Conservation (phyloP, 1,140 invertebrate genomes). For the Drosophila ironensis region DNA sequence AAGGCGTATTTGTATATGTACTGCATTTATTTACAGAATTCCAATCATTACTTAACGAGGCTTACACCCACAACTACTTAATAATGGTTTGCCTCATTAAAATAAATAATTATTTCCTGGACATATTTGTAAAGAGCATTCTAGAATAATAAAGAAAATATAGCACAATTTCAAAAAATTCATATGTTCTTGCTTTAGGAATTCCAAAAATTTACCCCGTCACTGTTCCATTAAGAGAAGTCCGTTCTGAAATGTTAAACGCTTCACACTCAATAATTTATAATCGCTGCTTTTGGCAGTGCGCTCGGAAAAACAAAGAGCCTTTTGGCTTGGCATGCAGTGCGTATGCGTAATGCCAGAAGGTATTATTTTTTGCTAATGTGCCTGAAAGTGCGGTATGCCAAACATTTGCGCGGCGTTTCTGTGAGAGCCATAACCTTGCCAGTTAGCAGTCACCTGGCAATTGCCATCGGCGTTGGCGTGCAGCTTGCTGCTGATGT, state of each 20-base stretch:
- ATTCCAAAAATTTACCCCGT: too few species aligned
- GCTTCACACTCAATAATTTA: conserved; percentile 76
- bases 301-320: conserved; percentile 7
- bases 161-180: too few species aligned
- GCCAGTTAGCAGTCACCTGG: conserved; percentile 63
- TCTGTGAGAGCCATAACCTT: conserved; percentile 68
- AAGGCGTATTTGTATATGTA: too few species aligned
- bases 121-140: too few species aligned
- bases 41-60: too few species aligned
- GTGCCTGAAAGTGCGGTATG: conserved; percentile 46
- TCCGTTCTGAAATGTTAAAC: conserved; percentile 38
- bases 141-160: too few species aligned
- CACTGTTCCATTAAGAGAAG: conserved; percentile 21
- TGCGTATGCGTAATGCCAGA: conserved; percentile 66
- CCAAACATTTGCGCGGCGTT: conserved; percentile 60
- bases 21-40: too few species aligned
- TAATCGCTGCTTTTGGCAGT: conserved; percentile 37
- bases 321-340: conserved; percentile 39
- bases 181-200: too few species aligned
- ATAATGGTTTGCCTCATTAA: too few species aligned
- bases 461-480: conserved; percentile 66
- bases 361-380: conserved; percentile 39
- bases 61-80: too few species aligned
- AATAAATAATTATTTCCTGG: too few species aligned
- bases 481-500: conserved; percentile 25